Percentiles rank a stretch among this genome's conserved stretches.
Evolutionary conservation across 2,113 vertebrate species (phyloP).

Genomic region (Rousettus leschenaultii): DNA sequence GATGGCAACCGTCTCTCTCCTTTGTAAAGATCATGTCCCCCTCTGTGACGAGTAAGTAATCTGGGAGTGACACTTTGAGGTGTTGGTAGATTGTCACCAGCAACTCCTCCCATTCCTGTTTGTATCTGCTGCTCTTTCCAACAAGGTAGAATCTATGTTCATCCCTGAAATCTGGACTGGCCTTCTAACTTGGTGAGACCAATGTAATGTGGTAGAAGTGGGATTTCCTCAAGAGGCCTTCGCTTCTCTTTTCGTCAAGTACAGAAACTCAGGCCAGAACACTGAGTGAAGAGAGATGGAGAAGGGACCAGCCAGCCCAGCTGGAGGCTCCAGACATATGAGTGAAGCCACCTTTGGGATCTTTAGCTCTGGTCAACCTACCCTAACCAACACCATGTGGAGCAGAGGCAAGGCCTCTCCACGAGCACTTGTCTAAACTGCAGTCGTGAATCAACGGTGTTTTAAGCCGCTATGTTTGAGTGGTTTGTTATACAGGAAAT

Average conservation of each 20-base stretch:
- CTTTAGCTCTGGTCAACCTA: neutral
- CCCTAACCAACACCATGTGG: neutral
- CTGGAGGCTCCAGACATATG: neutral
- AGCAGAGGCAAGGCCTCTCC: neutral
- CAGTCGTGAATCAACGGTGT: neutral
- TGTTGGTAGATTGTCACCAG: neutral
- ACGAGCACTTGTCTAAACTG: neutral
- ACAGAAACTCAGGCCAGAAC: neutral
- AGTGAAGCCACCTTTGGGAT: neutral
- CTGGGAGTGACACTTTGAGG: neutral
- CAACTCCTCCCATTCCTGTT: neutral
- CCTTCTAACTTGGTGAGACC: neutral
- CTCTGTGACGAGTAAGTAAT: neutral
- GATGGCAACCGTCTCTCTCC: neutral
- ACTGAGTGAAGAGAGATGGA: neutral
- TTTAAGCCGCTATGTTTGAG: neutral
- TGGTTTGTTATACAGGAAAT: neutral
- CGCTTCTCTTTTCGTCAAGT: neutral
- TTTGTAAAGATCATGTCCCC: neutral
- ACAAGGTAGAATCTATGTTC: neutral
- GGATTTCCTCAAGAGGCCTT: neutral
- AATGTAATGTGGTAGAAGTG: neutral
- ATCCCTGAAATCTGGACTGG: neutral
- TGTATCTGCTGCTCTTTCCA: neutral
- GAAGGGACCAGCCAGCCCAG: neutral